These are phyloP conservation scores for Centrocercus urophasianus DNA, from an alignment of 2,113 vertebrate species.

Conservation along the genomic window DNA sequence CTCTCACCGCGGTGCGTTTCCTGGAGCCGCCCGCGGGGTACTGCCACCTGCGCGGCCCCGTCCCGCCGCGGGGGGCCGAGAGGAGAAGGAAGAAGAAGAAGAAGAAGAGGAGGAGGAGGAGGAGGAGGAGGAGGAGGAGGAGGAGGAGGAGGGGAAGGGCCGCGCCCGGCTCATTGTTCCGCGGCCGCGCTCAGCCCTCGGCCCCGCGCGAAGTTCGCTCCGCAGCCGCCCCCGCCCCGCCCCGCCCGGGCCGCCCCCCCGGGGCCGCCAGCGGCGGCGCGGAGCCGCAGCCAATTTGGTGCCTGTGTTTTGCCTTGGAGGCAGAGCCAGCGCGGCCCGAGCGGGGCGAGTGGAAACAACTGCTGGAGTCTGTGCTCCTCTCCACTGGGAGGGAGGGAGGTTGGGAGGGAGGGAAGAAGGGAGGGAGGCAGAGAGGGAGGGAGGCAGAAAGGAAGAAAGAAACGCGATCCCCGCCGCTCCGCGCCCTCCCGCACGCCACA, in stretches of 20 bases:
- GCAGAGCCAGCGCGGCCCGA: slow-evolving; percentile 83
- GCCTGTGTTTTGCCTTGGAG: slow-evolving; percentile 88
- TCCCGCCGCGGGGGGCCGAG: background rate
- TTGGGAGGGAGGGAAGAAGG: slow-evolving; percentile 61
- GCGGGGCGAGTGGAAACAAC: slow-evolving; percentile 80
- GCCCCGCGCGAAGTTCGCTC: slow-evolving; percentile 73
- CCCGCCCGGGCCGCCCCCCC: background rate
- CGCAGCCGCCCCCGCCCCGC: background rate
- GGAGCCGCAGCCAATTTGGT: slow-evolving; percentile 78
- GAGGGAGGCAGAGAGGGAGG: slow-evolving; percentile 64
- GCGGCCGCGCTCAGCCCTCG: slow-evolving; percentile 9
- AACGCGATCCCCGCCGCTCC: slow-evolving; percentile 5
- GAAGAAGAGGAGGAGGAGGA: background rate
- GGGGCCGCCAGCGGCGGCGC: too few relatives aligned
- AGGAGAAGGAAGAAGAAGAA: background rate
- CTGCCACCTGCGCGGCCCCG: too few relatives aligned
- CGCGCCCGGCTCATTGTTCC: slow-evolving; percentile 48
- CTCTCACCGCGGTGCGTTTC: too few relatives aligned
- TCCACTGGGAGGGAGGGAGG: slow-evolving; percentile 56
- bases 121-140: background rate
- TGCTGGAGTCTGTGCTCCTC: slow-evolving; percentile 70
- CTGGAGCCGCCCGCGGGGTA: too few relatives aligned
- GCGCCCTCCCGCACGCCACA: too few relatives aligned
- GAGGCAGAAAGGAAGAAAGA: slow-evolving; percentile 48
- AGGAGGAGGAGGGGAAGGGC: slow-evolving; percentile 12